Evolutionary conservation across 2,888 invertebrate genomes (phyloP).

Genomic region (Drosophila emarginata): DNA sequence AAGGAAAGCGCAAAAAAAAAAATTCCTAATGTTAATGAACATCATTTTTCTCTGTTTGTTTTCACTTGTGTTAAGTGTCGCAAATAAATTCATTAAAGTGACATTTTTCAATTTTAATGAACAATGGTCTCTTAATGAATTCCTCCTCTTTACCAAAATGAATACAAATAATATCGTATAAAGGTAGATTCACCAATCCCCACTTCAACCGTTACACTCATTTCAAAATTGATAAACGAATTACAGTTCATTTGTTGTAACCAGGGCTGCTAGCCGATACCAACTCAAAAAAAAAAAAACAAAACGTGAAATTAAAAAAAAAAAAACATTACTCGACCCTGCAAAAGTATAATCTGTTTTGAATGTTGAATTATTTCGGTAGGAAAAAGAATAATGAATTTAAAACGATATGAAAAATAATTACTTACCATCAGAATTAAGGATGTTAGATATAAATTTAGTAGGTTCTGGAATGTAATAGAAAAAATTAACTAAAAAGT

Average conservation of each 20-base stretch:
- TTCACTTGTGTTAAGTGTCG: constrained; percentile 75
- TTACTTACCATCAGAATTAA: too few relatives aligned
- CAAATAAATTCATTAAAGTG: constrained; percentile 78
- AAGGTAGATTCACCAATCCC: background rate
- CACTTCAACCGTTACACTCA: background rate
- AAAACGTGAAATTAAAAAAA: too few relatives aligned
- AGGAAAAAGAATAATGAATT: too few relatives aligned
- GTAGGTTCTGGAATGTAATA: too few relatives aligned
- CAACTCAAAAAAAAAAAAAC: background rate
- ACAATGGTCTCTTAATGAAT: constrained; percentile 33
- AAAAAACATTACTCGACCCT: too few relatives aligned
- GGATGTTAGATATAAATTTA: too few relatives aligned
- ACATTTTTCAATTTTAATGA: constrained; percentile 79
- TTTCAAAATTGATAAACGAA: constrained; percentile 57
- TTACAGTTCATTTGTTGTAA: constrained; percentile 39
- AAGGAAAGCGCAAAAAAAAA: constrained; percentile 13
- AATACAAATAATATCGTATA: constrained; percentile 45
- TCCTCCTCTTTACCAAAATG: constrained; percentile 12
- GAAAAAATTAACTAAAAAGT: too few relatives aligned
- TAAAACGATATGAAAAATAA: too few relatives aligned
- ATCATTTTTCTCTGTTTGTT: constrained; percentile 76
- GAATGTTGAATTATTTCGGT: too few relatives aligned
- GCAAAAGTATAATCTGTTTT: too few relatives aligned
- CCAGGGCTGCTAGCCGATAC: background rate
- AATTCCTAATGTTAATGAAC: constrained; percentile 71